Percentiles rank a stretch among this genome's conserved stretches.
Evolutionary conservation across 2,113 vertebrate species (phyloP).

Genomic region (Carlito syrichta): DNA sequence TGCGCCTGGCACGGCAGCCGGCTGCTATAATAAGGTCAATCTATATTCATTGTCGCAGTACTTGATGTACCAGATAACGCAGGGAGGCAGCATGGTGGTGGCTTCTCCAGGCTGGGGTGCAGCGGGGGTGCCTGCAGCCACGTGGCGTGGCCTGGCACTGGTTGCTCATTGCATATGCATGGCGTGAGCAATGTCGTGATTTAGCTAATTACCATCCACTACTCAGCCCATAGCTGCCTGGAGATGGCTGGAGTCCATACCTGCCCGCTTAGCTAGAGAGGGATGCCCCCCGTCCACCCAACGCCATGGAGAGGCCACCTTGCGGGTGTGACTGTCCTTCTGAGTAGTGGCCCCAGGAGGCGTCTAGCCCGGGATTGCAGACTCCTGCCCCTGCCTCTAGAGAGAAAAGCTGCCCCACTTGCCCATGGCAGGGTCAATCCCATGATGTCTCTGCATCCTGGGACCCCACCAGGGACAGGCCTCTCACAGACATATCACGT

Average conservation of each 20-base stretch:
- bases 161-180: conserved; percentile 84
- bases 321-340: not conserved
- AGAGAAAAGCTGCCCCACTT: not conserved
- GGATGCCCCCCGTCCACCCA: not conserved
- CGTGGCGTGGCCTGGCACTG: conserved; percentile 73
- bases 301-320: not conserved
- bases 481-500: not conserved
- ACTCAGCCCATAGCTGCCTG: conserved; percentile 79
- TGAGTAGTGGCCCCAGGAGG: not conserved
- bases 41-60: conserved; percentile 87
- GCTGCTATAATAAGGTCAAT: conserved; percentile 90
- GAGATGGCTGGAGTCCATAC: conserved; percentile 36
- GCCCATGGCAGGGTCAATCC: not conserved
- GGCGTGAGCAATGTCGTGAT: conserved; percentile 82
- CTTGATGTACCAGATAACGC: conserved; percentile 84
- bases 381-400: not conserved
- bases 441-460: not conserved
- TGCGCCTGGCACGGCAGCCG: conserved; percentile 85
- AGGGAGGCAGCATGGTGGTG: conserved; percentile 73
- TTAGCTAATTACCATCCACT: conserved; percentile 83
- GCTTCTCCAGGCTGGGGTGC: conserved; percentile 74
- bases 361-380: not conserved
- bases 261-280: not conserved
- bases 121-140: conserved; percentile 63
- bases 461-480: not conserved